Percentiles rank a stretch among this genome's conserved stretches.
Evolutionary conservation across 1,140 invertebrate genomes (phyloP).

Genomic region (Tetramorium simillimum): DNA sequence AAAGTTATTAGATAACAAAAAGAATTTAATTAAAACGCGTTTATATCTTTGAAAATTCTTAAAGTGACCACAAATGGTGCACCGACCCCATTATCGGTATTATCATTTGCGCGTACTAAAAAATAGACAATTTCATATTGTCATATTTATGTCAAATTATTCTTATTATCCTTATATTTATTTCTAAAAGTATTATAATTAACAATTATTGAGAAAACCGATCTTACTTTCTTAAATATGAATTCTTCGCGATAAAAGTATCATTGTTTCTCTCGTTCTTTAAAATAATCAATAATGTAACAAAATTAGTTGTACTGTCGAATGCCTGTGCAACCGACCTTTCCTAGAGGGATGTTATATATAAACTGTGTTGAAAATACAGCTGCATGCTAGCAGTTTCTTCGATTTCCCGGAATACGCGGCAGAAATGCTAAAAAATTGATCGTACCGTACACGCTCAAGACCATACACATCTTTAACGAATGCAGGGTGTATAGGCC

Average conservation of each 20-base stretch:
- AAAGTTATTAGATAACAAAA: too few relatives aligned
- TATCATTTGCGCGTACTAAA: neutral
- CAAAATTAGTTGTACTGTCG: neutral
- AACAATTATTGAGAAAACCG: neutral
- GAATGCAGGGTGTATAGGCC: conserved; percentile 54
- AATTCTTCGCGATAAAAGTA: neutral
- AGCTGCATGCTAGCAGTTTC: neutral
- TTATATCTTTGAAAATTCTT: too few relatives aligned
- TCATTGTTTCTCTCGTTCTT: neutral
- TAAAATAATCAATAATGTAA: neutral
- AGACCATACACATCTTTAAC: conserved; percentile 53
- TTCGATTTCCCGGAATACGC: conserved; percentile 21
- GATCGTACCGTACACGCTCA: neutral
- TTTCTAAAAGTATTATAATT: neutral
- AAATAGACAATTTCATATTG: neutral
- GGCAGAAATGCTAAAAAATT: conserved; percentile 38
- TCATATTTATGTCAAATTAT: neutral
- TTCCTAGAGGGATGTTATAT: conserved; percentile 1
- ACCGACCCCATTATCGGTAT: too few relatives aligned
- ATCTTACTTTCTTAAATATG: neutral
- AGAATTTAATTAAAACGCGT: too few relatives aligned
- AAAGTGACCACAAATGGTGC: too few relatives aligned
- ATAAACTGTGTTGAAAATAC: conserved; percentile 8
- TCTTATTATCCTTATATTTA: neutral
- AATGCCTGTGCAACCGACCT: neutral